Conservation (phyloP, 2,113 vertebrate genomes). For the Rhinopomastus cyanomelas region DNA sequence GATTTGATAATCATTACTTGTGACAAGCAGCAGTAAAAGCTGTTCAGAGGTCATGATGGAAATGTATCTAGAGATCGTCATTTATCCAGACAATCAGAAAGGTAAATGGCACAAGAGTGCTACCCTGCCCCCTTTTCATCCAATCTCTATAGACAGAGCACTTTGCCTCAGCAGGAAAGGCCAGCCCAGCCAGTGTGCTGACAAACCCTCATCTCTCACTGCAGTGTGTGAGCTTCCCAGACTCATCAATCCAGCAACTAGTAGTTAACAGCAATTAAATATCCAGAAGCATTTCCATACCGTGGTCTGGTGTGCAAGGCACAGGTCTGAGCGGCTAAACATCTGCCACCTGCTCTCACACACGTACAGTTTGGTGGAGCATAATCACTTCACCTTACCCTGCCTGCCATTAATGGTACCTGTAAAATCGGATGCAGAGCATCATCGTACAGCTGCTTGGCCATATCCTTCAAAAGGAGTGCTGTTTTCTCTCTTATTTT, state of each 20-base stretch:
- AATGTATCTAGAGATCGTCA: not conserved
- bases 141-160: not conserved
- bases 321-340: not conserved
- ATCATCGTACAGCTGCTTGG: not conserved
- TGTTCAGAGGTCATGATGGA: conserved; percentile 9
- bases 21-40: conserved; percentile 9
- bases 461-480: not conserved
- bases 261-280: conserved; percentile 50
- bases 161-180: not conserved
- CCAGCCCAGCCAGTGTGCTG: not conserved
- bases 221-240: conserved; percentile 14
- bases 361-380: not conserved
- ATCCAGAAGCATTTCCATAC: not conserved
- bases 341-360: conserved; percentile 28
- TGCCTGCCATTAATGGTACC: not conserved
- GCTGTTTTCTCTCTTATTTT: not conserved
- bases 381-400: not conserved
- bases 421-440: not conserved
- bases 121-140: conserved; percentile 1
- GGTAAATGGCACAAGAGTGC: conserved; percentile 17
- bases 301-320: not conserved
- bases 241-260: conserved; percentile 48
- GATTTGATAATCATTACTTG: conserved; percentile 14
- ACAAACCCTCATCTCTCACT: conserved; percentile 41
- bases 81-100: conserved; percentile 31